Conservation (phyloP, 1,140 invertebrate genomes). For the Drosophila sp. region DNA sequence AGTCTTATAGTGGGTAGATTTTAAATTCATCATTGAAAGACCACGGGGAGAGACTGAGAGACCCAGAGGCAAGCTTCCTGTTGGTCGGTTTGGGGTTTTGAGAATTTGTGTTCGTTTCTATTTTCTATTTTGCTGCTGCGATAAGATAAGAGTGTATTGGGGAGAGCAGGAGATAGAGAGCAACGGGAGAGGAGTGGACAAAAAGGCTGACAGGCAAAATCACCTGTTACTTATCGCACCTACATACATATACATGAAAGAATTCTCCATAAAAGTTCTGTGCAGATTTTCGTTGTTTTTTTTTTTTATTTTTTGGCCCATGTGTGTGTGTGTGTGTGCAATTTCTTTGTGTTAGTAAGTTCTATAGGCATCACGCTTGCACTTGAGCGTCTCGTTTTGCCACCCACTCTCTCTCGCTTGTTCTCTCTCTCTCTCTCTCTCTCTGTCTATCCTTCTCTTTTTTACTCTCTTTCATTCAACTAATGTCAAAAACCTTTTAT, state of each 20-base stretch:
- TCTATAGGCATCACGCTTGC: conserved; percentile 3
- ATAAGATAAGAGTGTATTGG: conserved; percentile 57
- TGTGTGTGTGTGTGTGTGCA: not conserved
- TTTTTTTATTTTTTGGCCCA: not conserved
- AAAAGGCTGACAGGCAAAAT: conserved; percentile 64
- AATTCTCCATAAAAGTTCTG: conserved; percentile 22
- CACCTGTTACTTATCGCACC: conserved; percentile 37
- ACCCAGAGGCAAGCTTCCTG: conserved; percentile 34
- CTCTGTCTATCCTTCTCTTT: not conserved
- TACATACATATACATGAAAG: not conserved
- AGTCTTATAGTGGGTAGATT: too few relatives aligned
- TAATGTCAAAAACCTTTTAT: conserved; percentile 79
- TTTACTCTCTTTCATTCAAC: conserved; percentile 19
- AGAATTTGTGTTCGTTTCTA: conserved; percentile 52
- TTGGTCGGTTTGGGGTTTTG: conserved; percentile 32
- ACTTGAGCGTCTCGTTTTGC: not conserved
- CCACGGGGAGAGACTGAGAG: not conserved
- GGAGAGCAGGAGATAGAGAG: conserved; percentile 4
- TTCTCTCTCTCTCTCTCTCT: not conserved
- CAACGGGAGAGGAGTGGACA: not conserved
- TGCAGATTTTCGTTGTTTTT: conserved; percentile 15
- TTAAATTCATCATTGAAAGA: too few relatives aligned
- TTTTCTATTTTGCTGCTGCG: conserved; percentile 31
- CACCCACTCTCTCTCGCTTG: conserved; percentile 21
- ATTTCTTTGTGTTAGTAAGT: not conserved